Base-by-base conservation (phyloP, 1,140 invertebrate species). In the Brachionus plicatilis region DNA sequence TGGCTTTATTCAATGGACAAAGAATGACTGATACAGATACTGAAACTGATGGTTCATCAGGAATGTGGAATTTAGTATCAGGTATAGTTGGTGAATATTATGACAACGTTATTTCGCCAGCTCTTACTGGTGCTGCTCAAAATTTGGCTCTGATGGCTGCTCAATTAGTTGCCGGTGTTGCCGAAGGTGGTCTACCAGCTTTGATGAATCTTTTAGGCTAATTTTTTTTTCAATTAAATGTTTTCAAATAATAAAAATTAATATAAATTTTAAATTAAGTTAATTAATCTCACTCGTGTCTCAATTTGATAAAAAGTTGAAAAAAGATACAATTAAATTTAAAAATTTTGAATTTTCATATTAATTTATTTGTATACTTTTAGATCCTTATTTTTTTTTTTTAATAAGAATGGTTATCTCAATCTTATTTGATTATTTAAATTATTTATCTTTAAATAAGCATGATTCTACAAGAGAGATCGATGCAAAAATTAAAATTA, bases 111-210 rank as follows among this genome's bases (percentile, higher is more conserved):
- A 50, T 76, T 50, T 24, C 43, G n/a, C 72, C 72, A 53, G 72
- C 72, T 50, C 24, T 76, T 3, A 76, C 7, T 17, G 47, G 14
- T 33, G 41, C 72, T 76, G n/a, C 45, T 14, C 72, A 76, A 76
- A 20, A 24, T 14, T 47, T 50, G 20, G 43, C 72, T 14, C 45
- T 76, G 43, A 27, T 76, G 72, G 72, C 72, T 76, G 72, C 72
- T 33, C 72, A 76, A 76, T 47, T 76, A 50, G 43, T 76, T 50
- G 72, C 72, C n/a, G 72, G 72, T 24, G 72, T 76, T 50, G 72
- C 72, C 50, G 72, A 76, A 50, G 72, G 72, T 76, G 72, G 72
- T 76, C 12, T 76, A 11, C 72, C 72, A 76, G 72, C 72, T 76
- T 76, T 47, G 24, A 43, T 20, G n/a, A 43, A 20, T 43, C 41